Conservation (phyloP, 37 sponge, comb jelly and placozoan genomes). For the Petrosia ficiformis region DNA sequence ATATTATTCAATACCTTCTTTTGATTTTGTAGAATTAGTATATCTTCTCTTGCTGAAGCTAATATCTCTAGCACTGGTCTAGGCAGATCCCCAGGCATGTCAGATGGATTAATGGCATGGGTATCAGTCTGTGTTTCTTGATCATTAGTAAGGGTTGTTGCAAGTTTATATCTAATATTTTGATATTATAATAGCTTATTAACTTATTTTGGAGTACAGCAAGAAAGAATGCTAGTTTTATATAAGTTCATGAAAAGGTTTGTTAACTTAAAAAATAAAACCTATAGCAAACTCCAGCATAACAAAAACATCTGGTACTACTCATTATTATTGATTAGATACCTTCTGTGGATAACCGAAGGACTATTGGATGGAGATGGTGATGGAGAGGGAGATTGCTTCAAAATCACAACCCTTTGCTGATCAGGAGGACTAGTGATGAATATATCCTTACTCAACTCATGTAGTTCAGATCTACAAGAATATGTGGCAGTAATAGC, state of each 20-base stretch:
- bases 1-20: slow-evolving; percentile 13
- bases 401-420: no score
- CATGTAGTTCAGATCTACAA: no score
- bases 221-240: no score
- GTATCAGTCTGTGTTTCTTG: slow-evolving; percentile 32
- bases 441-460: no score
- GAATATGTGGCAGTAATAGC: no score
- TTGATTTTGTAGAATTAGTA: slow-evolving; percentile 11
- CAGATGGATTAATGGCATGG: background rate
- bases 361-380: slow-evolving; percentile 14
- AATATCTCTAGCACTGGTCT: slow-evolving; percentile 2
- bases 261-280: no score
- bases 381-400: background rate
- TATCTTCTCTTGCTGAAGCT: slow-evolving; percentile 5
- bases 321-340: no score
- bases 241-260: no score
- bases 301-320: no score
- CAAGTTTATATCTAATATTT: slow-evolving; percentile 35
- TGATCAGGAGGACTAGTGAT: no score
- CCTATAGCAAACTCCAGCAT: no score
- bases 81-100: background rate
- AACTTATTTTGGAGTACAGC: background rate
- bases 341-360: slow-evolving; percentile 29
- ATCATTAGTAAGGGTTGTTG: slow-evolving; percentile 26
- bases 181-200: background rate